Evolutionary conservation across 2,113 vertebrate genomes (phyloP), one percentile per base, ranked within the genome.

Genomic region (Donacobius atricapilla): DNA sequence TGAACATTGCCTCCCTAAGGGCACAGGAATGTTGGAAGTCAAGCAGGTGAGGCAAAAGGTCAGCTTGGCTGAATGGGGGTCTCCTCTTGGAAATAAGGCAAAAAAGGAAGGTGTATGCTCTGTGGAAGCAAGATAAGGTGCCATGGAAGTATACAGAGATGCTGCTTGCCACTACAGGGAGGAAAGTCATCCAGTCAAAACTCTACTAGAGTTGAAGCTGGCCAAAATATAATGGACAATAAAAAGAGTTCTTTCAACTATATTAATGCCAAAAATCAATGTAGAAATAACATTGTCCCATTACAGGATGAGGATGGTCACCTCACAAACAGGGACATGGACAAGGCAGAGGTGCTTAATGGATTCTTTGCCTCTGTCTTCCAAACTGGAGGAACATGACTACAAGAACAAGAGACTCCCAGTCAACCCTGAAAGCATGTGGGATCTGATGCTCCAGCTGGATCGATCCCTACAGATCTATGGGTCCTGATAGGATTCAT

Each of bases 361-460:
- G 7, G 17, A 31, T 76, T 35, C 11, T 77, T 48, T 73, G 15
- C 8, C 15, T 42, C 40, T 42, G 40, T 42, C 40, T 42, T 42
- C n/a, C n/a, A n/a, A n/a, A n/a, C 21, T 51, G 31, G 44, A 86
- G 22, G 6, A 68, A 6, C 31, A 37, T 31, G 22, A 33, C 22
- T 15, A 25, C 0, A 0, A 69, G 37, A 50, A 66, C 23, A 18
- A 77, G 2, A 10, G 44, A 37, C 11, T 37, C 28, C 21, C 22
- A 58, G 33, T 7, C 7, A 20, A 37, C 9, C 22, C 39, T 51
- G 22, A 51, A 51, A 42, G 4, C 21, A 12, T 58, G 31, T 25
- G 10, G 2, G 6, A 51, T 27, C 14, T 68, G 45, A 22, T 51
- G 22, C 5, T 60, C 37, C 53, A 51, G 45, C 15, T 60, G 63